Evolutionary conservation across 2,113 vertebrate species (phyloP).

Genomic region (Aptenodytes forsteri): DNA sequence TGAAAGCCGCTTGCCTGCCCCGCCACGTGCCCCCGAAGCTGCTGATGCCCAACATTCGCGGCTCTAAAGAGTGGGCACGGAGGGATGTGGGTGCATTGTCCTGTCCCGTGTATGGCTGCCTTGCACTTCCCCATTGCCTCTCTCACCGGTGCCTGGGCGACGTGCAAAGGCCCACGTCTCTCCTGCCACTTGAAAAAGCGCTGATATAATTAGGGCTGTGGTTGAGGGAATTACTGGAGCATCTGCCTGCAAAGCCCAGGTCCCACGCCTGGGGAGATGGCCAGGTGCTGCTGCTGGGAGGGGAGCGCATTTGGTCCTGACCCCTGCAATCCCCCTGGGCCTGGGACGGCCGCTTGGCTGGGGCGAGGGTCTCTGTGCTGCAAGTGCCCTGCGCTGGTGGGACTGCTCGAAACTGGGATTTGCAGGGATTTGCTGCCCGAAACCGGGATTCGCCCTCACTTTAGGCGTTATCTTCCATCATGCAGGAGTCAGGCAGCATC

Average conservation of each 20-base stretch:
- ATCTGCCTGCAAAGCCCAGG: slow-evolving; percentile 33
- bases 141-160: neutral
- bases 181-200: neutral
- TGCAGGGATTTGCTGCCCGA: neutral
- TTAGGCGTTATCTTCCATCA: neutral
- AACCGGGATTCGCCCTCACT: neutral
- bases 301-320: neutral
- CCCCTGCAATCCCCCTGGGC: accelerated
- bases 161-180: slow-evolving; percentile 30
- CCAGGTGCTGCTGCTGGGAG: neutral
- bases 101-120: accelerated
- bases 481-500: neutral
- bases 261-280: neutral
- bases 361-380: accelerated
- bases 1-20: neutral
- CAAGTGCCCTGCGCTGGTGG: neutral
- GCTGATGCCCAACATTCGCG: accelerated
- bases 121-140: neutral
- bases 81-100: accelerated
- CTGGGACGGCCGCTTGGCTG: accelerated
- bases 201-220: slow-evolving; percentile 56
- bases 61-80: accelerated
- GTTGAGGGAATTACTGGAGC: neutral
- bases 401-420: neutral
- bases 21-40: accelerated